These are phyloP conservation scores for Promerops cafer DNA, from an alignment of 2,113 vertebrate genomes.

Conservation along the genomic window DNA sequence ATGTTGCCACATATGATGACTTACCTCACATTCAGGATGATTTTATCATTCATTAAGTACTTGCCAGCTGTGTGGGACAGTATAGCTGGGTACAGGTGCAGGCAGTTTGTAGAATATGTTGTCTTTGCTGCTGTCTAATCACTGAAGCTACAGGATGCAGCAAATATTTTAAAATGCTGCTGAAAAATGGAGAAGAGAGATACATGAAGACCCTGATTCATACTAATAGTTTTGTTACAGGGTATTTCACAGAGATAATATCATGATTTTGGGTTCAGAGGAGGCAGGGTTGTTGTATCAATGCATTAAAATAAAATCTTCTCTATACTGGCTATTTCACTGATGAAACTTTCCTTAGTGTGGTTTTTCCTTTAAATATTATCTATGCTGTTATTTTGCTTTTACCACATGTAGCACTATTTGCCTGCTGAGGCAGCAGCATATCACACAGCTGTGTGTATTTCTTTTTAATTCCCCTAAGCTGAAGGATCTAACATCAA, in stretches of 20 bases:
- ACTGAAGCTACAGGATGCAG: not conserved
- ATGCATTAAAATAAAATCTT: not conserved
- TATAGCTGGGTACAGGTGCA: not conserved
- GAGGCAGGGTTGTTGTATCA: not conserved
- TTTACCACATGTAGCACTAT: not conserved
- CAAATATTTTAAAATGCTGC: slow-evolving; percentile 20
- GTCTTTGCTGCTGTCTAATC: not conserved
- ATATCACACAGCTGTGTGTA: not conserved
- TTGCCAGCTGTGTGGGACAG: not conserved
- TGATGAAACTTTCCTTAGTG: not conserved
- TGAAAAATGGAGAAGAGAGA: not conserved
- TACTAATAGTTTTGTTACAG: not conserved
- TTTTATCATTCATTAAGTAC: not conserved
- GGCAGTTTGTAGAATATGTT: not conserved
- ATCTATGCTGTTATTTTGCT: not conserved
- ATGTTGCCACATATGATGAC: not conserved
- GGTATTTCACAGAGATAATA: not conserved
- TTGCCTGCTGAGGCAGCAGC: not conserved
- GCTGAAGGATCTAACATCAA: not conserved
- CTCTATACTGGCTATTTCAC: not conserved
- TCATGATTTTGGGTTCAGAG: not conserved
- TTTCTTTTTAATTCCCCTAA: not conserved
- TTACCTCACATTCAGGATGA: not conserved
- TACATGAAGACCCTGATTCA: not conserved
- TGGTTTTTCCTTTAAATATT: not conserved